Percentiles rank a stretch among this genome's conserved stretches.
These are phyloP conservation scores for Caenorhabditis imperialis DNA, from an alignment of 2,888 invertebrate species.

Conservation along the genomic window DNA sequence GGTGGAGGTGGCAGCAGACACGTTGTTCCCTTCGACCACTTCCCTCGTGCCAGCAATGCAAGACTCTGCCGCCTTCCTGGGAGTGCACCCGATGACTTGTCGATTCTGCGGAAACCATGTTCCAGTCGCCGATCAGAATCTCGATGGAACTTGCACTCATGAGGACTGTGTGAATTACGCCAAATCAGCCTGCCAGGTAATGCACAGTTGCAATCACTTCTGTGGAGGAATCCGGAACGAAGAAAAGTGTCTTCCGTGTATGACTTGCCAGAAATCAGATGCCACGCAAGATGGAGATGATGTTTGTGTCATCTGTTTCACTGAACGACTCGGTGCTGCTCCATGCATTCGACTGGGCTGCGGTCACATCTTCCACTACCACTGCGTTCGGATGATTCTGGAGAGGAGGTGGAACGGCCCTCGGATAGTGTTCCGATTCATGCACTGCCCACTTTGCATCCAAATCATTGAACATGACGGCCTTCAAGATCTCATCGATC, in stretches of 20 bases:
- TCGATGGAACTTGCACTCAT: slow-evolving; percentile 92
- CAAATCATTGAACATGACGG: slow-evolving; percentile 86
- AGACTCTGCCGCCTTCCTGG: slow-evolving; percentile 25
- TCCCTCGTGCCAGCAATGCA: slow-evolving; percentile 27
- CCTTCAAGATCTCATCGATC: slow-evolving; percentile 86
- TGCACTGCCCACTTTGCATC: slow-evolving; percentile 96
- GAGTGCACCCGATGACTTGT: slow-evolving; percentile 48
- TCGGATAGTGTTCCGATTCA: slow-evolving; percentile 94
- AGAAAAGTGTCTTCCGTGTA: slow-evolving; percentile 56
- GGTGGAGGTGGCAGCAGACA: slow-evolving; percentile 87
- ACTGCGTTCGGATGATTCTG: slow-evolving; percentile 82
- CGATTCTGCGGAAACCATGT: slow-evolving; percentile 64
- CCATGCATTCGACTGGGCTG: slow-evolving; percentile 92
- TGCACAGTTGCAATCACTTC: slow-evolving; percentile 89
- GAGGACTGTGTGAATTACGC: slow-evolving; percentile 92
- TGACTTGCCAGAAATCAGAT: slow-evolving; percentile 62
- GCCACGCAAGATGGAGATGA: slow-evolving; percentile 96
- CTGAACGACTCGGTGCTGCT: slow-evolving; percentile 94
- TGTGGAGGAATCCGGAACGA: slow-evolving; percentile 61
- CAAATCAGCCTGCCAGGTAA: slow-evolving; percentile 84
- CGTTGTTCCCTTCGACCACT: slow-evolving; percentile 41
- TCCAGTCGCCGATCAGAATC: slow-evolving; percentile 81
- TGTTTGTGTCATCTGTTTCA: slow-evolving; percentile 99
- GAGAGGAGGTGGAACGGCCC: slow-evolving; percentile 92
- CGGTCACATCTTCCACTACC: slow-evolving; percentile 95